phyloP scores from a whole-genome alignment of 2,797 vertebrate species.

The Prunella strophiata region DNA sequence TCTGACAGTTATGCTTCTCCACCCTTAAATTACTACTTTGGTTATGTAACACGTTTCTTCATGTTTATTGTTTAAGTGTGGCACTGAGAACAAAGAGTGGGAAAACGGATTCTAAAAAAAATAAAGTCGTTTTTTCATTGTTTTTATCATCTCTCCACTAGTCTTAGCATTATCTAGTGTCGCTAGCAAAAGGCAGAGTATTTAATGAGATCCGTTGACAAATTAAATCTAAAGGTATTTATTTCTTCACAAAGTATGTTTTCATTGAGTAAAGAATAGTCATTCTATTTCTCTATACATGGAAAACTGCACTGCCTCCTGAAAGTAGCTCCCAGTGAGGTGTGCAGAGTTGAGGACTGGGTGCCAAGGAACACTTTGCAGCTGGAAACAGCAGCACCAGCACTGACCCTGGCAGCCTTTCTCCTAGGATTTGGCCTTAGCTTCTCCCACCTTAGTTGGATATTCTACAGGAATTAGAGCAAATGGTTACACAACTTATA shows the following conservation, averaged over 20 bases:
- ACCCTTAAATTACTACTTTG: neutral
- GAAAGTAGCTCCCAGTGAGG: neutral
- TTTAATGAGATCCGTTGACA: neutral
- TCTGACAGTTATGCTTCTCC: neutral
- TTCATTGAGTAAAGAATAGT: neutral
- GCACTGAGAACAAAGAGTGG: neutral
- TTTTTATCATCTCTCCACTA: neutral
- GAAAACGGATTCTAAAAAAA: neutral
- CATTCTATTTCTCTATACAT: neutral
- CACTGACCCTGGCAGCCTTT: accelerated
- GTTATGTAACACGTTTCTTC: neutral
- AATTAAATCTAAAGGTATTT: neutral
- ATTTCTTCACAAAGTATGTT: neutral
- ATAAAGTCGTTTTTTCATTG: accelerated
- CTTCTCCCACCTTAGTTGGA: neutral
- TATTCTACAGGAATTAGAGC: neutral
- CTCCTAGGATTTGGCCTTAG: neutral
- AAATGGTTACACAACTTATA: neutral
- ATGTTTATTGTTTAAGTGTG: neutral
- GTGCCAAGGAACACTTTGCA: neutral
- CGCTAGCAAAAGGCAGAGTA: neutral
- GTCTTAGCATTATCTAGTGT: neutral
- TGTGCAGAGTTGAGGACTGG: neutral
- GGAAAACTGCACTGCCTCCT: neutral
- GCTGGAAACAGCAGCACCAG: neutral